Evolutionary conservation across 2,888 invertebrate species (phyloP), one percentile per base, ranked within the genome.

Genomic region (Liposcelis brunnea): DNA sequence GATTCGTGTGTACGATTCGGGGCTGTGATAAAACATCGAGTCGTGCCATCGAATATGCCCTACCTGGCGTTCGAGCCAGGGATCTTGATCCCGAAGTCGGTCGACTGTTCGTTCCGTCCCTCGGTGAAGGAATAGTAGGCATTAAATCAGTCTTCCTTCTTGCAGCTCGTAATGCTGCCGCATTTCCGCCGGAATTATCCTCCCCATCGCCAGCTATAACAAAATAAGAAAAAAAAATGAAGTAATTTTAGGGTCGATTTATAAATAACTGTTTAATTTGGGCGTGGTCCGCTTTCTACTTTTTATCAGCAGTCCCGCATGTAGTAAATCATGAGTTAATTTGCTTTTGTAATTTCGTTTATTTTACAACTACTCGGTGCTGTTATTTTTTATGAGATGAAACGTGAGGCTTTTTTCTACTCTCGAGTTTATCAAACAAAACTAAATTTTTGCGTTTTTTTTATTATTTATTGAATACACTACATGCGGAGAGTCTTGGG

Each of bases 21-120:
- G 82, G 81, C 66, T 75, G 76, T 56, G 82, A 73, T 64, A 82
- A 72, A 63, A 80, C 77, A 75, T 90, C 90, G 70, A 90, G 77
- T 57, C 90, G 80, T 60, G 87, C 83, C 87, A 90, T 87, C 65
- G 87, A 87, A 71, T 82, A 82, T 60, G 89, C 87, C 75, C 89
- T 86, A 76, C 80, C 80, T 80, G 75, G 75, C 49, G 69, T 65
- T 51, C 65, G 63, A 55, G 60, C 57, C 58, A 64, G 61, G 55
- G 60, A 56, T 57, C 60, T 69, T 55, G 33, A 31, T 44, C 61
- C 14, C 12, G 42, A 51, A 46, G 43, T 48, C 49, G 12, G 52
- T 47, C 16, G 48, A 42, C 31, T 49, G 48, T 8, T 31, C 46
- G 43, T 44, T 45, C 15, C 57, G 58, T 79, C 80, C 56, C 78